Evolutionary conservation across 2,113 vertebrate genomes (phyloP).

Genomic region (Numenius arquata): DNA sequence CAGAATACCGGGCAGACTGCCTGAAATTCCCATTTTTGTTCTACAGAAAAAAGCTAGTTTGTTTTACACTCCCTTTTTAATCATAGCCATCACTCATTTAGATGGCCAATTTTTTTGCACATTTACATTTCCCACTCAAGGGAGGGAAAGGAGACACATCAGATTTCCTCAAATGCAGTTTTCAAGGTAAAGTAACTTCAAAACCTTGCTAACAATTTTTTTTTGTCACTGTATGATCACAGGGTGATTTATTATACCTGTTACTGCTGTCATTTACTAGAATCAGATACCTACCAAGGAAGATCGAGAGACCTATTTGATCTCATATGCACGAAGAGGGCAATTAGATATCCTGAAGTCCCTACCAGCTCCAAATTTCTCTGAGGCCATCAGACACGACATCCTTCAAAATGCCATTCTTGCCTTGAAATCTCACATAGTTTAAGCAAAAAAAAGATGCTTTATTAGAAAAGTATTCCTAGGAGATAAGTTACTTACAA

Average conservation of each 20-base stretch:
- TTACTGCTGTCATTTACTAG: background rate
- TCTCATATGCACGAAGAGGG: background rate
- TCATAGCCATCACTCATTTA: background rate
- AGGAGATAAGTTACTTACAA: conserved; percentile 81
- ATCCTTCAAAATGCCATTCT: background rate
- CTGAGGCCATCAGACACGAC: background rate
- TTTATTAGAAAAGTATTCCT: background rate
- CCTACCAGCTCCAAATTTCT: background rate
- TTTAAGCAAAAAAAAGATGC: background rate
- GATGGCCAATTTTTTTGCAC: background rate
- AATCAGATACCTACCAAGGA: background rate
- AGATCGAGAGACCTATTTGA: background rate
- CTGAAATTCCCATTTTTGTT: background rate
- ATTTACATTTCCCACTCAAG: background rate
- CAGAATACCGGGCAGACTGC: background rate
- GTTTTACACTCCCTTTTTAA: background rate
- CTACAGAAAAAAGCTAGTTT: background rate
- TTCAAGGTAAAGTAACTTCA: background rate
- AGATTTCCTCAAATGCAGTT: background rate
- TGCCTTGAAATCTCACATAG: background rate
- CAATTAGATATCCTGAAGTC: background rate
- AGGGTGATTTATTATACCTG: background rate
- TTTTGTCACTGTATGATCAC: background rate
- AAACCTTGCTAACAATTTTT: background rate
- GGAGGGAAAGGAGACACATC: background rate